phyloP scores from a whole-genome alignment of 2,113 vertebrate genomes.

The Podarcis raffonei region DNA sequence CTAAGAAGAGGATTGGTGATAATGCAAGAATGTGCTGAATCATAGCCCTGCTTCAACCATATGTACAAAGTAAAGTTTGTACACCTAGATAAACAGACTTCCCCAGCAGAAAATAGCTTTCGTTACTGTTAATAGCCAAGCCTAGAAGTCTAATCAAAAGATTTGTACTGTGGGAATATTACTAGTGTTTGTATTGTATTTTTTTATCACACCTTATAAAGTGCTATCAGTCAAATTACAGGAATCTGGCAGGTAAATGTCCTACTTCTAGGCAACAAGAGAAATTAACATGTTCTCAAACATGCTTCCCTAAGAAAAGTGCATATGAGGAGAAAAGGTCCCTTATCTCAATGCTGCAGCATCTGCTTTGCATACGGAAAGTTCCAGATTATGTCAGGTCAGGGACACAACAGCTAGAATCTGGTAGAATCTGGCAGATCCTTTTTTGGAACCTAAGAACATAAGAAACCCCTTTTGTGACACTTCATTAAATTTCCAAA shows the following conservation, averaged over 20 bases:
- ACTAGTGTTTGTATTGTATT: constrained; percentile 42
- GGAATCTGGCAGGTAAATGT: constrained; percentile 50
- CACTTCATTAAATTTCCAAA: no score
- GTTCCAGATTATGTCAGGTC: not conserved
- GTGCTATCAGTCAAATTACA: constrained; percentile 48
- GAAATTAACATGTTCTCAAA: constrained; percentile 52
- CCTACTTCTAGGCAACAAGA: constrained; percentile 35
- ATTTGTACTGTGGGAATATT: constrained; percentile 41
- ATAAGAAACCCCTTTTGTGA: not conserved
- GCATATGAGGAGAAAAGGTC: not conserved
- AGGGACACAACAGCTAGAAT: not conserved
- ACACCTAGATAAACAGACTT: constrained; percentile 41
- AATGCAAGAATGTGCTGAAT: constrained; percentile 34
- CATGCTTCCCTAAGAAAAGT: constrained; percentile 6
- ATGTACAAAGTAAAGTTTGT: constrained; percentile 46
- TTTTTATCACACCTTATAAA: constrained; percentile 58
- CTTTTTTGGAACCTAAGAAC: not conserved
- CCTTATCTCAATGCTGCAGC: no score
- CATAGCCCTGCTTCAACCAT: not conserved
- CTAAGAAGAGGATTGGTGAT: constrained; percentile 24
- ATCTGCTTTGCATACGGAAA: not conserved
- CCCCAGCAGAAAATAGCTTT: constrained; percentile 30
- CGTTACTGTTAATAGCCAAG: constrained; percentile 45
- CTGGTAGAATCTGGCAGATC: not conserved
- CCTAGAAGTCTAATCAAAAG: constrained; percentile 43